Conservation (phyloP, 1,140 invertebrate species). For the Thalassaphorura encarpata region DNA sequence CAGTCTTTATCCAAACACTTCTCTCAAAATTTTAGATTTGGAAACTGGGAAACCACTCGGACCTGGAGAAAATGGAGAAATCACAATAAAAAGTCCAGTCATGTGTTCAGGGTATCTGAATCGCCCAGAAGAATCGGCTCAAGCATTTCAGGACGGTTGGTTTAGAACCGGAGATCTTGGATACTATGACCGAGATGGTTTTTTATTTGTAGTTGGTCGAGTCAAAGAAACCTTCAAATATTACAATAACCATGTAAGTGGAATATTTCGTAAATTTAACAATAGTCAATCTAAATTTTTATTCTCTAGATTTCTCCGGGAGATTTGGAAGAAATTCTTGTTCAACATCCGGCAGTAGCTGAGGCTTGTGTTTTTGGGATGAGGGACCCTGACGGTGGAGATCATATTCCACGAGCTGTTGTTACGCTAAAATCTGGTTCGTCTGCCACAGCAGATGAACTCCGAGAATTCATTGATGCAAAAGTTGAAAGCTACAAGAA, state of each 20-base stretch:
- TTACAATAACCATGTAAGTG: conserved; percentile 32
- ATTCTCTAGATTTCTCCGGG: conserved; percentile 33
- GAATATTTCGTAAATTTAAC: too few relatives aligned
- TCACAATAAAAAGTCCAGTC: conserved; percentile 55
- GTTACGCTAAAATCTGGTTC: conserved; percentile 19
- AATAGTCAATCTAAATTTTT: too few relatives aligned
- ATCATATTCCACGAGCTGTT: conserved; percentile 24
- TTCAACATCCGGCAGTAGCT: conserved; percentile 40
- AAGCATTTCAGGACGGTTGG: conserved; percentile 25
- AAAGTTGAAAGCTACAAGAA: conserved; percentile 35
- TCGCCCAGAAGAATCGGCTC: conserved; percentile 31
- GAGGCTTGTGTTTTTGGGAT: conserved; percentile 38
- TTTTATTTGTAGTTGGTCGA: conserved; percentile 25
- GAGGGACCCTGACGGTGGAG: conserved; percentile 28
- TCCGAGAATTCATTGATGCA: conserved; percentile 19
- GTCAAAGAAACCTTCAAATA: conserved; percentile 32
- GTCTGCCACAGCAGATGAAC: conserved; percentile 14
- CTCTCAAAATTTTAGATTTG: conserved; percentile 45
- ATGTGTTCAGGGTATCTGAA: conserved; percentile 57
- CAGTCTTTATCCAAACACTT: conserved; percentile 22
- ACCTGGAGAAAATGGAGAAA: conserved; percentile 51
- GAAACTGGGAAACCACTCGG: conserved; percentile 51
- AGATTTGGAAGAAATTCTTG: conserved; percentile 30
- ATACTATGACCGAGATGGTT: conserved; percentile 29
- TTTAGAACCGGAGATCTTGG: conserved; percentile 27